Evolutionary conservation across 2,797 vertebrate species (phyloP).

Genomic region (Naso thynnoides): DNA sequence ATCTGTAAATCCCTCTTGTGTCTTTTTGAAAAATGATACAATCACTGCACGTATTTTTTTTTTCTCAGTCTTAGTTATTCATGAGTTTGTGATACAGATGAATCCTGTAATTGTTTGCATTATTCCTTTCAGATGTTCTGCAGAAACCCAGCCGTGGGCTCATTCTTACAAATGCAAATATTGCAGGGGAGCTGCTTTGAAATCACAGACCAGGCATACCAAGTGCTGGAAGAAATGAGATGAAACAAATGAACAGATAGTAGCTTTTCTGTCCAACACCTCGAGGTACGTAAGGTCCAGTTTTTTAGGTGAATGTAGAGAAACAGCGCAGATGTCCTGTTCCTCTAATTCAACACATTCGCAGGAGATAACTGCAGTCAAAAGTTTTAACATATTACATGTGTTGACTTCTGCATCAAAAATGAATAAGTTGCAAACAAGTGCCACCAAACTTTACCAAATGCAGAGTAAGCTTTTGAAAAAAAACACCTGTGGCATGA

Average conservation of each 20-base stretch:
- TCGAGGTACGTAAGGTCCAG: background rate
- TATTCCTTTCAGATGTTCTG: conserved; percentile 12
- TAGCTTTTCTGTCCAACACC: background rate
- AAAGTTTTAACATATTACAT: background rate
- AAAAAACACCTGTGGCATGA: no score
- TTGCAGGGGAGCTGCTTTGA: background rate
- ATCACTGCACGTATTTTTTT: background rate
- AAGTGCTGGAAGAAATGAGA: conserved; percentile 1
- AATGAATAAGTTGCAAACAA: background rate
- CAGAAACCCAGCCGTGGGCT: conserved; percentile 4
- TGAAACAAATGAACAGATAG: background rate
- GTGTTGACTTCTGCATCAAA: background rate
- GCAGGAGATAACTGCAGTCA: background rate
- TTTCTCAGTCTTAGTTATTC: background rate
- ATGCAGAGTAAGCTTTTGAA: no score
- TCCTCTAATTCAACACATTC: background rate
- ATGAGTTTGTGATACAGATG: background rate
- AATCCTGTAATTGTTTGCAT: conserved; percentile 1
- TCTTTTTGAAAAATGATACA: conserved; percentile 1
- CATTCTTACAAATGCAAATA: conserved; percentile 26
- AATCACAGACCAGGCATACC: background rate
- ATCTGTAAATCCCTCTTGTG: conserved; percentile 25
- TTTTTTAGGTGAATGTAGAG: background rate
- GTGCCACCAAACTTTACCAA: no score
- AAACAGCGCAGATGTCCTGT: background rate